These are phyloP conservation scores for Catocala fraxini DNA, from an alignment of 2,888 invertebrate genomes.

Conservation along the genomic window DNA sequence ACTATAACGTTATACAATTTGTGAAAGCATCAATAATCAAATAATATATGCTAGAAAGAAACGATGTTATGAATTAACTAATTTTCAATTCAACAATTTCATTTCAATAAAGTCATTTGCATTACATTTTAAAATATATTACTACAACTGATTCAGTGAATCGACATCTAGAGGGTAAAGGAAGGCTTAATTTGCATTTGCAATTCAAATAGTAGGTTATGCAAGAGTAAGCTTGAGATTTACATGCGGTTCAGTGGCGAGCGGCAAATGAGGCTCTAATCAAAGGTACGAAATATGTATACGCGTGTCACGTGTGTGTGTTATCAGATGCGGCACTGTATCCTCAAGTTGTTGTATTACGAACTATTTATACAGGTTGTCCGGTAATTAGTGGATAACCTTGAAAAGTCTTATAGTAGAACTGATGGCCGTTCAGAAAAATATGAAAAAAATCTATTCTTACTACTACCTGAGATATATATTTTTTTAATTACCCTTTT, in stretches of 20 bases:
- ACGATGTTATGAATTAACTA: background rate
- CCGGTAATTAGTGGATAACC: too few relatives aligned
- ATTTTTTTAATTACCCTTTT: too few relatives aligned
- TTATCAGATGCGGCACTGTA: background rate
- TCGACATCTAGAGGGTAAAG: constrained; percentile 30
- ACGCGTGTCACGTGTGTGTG: background rate
- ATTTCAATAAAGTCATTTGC: constrained; percentile 1
- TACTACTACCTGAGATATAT: too few relatives aligned
- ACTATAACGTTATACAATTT: too few relatives aligned
- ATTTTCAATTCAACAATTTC: background rate
- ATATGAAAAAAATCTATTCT: too few relatives aligned
- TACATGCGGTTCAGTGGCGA: constrained; percentile 49
- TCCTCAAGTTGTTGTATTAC: background rate
- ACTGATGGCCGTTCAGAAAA: too few relatives aligned
- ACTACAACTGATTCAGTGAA: constrained; percentile 31
- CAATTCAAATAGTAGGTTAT: constrained; percentile 66
- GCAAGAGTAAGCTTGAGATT: constrained; percentile 58
- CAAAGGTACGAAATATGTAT: constrained; percentile 27
- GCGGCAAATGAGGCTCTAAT: constrained; percentile 34
- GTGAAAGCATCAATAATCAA: too few relatives aligned
- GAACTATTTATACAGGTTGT: background rate
- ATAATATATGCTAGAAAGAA: too few relatives aligned
- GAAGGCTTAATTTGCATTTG: constrained; percentile 64
- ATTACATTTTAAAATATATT: constrained; percentile 32
- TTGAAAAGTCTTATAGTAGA: too few relatives aligned